Evolutionary conservation across 2,888 invertebrate genomes (phyloP), one percentile per base, ranked within the genome.

Genomic region (Podotricha telesiphe): DNA sequence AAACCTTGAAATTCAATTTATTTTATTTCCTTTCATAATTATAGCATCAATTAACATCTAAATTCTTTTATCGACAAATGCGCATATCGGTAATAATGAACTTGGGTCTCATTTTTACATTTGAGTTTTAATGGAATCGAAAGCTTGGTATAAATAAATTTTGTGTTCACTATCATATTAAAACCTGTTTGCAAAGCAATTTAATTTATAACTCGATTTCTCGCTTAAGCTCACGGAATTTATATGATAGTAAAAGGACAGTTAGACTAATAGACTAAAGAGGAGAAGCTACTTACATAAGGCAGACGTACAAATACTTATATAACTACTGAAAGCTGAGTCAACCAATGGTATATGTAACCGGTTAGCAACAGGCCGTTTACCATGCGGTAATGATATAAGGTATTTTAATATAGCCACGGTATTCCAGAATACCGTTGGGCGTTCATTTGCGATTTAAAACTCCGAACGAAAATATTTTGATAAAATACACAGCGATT

Each of bases 401-500:
- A 66, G 20, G 37, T 58, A 70, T 64, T 63, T n/a, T 47, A 64
- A 53, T 55, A 65, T 50, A 62, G 50, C 62, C 17, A 13, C 67
- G 22, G 20, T 55, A 19, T 68, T 65, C 62, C 61, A 62, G 67
- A 56, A 70, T 65, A 55, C 59, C 59, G 69, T 71, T 73, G 68
- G 67, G 62, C 34, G 51, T 48, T 51, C 56, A 73, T 70, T 68
- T 53, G 64, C 50, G 62, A 69, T 73, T 73, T 71, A 67, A 72
- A 73, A 70, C 51, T 63, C 55, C 65, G 69, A 71, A 68, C 66
- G 68, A 68, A 72, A 61, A 67, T 51, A 62, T 50, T 53, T 56
- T 55, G 78, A 78, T 72, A 82, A 85, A 86, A 85, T 85, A 85
- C 78, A 82, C 79, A 77, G 70, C 77, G 78, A 81, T 82, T 78